Conservation (phyloP, 2,113 vertebrate genomes). For the Ivindomyrus marchei region DNA sequence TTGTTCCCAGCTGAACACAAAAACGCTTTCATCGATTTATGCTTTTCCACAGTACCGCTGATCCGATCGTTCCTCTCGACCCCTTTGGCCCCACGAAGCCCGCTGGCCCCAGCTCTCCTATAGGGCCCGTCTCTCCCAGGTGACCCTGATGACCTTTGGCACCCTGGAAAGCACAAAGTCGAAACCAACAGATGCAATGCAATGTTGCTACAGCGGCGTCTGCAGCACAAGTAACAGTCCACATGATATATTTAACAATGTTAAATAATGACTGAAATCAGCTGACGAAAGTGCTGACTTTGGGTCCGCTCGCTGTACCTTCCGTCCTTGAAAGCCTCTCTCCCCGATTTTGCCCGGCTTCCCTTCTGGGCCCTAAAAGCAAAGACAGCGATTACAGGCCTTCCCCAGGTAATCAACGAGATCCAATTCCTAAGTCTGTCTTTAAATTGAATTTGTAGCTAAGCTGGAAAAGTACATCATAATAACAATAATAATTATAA, state of each 20-base stretch:
- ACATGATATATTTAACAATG: neutral
- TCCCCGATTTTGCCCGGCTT: slow-evolving; percentile 86
- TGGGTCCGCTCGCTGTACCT: slow-evolving; percentile 60
- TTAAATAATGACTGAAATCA: neutral
- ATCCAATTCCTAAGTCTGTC: neutral
- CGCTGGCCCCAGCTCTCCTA: slow-evolving; percentile 73
- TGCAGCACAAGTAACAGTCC: neutral
- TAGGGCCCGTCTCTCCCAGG: slow-evolving; percentile 79
- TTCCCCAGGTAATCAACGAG: neutral
- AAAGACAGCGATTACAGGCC: slow-evolving; percentile 14
- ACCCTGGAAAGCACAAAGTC: slow-evolving; percentile 61
- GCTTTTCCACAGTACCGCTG: slow-evolving; percentile 69
- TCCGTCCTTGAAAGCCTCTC: slow-evolving; percentile 80
- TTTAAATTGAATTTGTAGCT: neutral
- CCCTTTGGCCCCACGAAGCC: slow-evolving; percentile 88
- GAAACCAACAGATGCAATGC: neutral
- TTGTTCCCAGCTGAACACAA: neutral
- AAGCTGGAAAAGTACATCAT: neutral
- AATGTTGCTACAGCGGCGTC: neutral
- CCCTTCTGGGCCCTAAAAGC: slow-evolving; percentile 82
- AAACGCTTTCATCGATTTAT: neutral
- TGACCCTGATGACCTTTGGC: slow-evolving; percentile 85
- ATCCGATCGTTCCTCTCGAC: slow-evolving; percentile 89
- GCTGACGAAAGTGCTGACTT: neutral
- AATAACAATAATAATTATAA: neutral